Evolutionary conservation across 2,888 invertebrate species (phyloP).

Genomic region (Conistra vaccinii): DNA sequence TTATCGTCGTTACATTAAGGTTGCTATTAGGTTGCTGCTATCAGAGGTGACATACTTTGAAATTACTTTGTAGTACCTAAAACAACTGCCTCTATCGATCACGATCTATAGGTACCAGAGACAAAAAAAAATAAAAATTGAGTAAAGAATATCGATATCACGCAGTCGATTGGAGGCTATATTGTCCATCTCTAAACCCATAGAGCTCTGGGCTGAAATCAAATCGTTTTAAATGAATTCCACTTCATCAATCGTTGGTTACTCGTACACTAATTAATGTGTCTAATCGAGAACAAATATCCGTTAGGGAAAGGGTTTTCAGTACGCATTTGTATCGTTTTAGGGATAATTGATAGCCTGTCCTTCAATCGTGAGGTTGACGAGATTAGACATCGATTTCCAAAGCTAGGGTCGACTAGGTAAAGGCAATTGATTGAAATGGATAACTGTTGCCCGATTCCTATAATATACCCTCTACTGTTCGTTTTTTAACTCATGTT

Average conservation of each 20-base stretch:
- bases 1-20: not conserved
- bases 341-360: conserved; percentile 64
- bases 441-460: not conserved
- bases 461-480: not conserved
- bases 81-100: not conserved
- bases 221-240: conserved; percentile 71
- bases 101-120: not conserved
- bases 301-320: conserved; percentile 51
- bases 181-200: conserved; percentile 16
- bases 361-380: conserved; percentile 27
- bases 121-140: not conserved
- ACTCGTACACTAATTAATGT: conserved; percentile 70
- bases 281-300: conserved; percentile 73
- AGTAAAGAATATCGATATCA: not conserved
- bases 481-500: not conserved
- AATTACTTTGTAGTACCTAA: not conserved
- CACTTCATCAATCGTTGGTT: conserved; percentile 69
- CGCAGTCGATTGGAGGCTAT: conserved; percentile 1
- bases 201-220: conserved; percentile 53
- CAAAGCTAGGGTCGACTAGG: not conserved
- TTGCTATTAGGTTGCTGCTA: not conserved
- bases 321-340: conserved; percentile 61
- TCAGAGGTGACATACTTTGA: too few species aligned
- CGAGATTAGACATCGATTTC: conserved; percentile 30
- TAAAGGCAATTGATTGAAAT: conserved; percentile 11